Evolutionary conservation across 1,140 invertebrate species (phyloP).

Genomic region (Calephelis nemesis): DNA sequence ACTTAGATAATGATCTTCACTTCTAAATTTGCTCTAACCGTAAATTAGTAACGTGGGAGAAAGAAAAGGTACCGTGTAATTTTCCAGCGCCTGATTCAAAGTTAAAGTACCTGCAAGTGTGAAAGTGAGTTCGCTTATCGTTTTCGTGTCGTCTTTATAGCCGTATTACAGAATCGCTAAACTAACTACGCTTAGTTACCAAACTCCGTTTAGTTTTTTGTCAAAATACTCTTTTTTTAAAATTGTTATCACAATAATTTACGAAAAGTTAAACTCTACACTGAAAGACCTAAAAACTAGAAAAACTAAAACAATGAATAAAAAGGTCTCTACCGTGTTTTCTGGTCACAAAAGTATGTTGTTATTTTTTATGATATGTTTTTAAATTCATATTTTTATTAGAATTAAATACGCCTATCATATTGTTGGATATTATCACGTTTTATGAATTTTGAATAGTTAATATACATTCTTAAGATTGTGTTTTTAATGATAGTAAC

Average conservation of each 20-base stretch:
- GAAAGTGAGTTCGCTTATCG: background rate
- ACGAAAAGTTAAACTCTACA: too few relatives aligned
- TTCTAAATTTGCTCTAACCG: background rate
- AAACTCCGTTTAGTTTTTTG: background rate
- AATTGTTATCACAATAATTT: too few relatives aligned
- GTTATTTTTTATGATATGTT: too few relatives aligned
- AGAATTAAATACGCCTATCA: background rate
- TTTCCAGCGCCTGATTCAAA: slow-evolving; percentile 5
- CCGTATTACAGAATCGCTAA: background rate
- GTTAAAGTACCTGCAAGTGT: background rate
- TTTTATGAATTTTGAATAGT: too few relatives aligned
- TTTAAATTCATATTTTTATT: background rate
- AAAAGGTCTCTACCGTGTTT: too few relatives aligned
- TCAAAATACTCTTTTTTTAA: background rate
- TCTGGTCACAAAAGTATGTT: too few relatives aligned
- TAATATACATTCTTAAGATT: too few relatives aligned
- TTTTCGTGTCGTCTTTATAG: background rate
- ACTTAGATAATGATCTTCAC: background rate
- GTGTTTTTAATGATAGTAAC: too few relatives aligned
- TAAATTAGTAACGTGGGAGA: slow-evolving; percentile 12
- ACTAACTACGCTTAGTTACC: too few relatives aligned
- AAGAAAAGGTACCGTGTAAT: slow-evolving; percentile 1
- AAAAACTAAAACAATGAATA: too few relatives aligned
- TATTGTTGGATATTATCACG: too few relatives aligned
- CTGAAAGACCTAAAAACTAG: too few relatives aligned